phyloP scores from a whole-genome alignment of 2,113 vertebrate genomes.

The Sylvilagus bachmani region DNA sequence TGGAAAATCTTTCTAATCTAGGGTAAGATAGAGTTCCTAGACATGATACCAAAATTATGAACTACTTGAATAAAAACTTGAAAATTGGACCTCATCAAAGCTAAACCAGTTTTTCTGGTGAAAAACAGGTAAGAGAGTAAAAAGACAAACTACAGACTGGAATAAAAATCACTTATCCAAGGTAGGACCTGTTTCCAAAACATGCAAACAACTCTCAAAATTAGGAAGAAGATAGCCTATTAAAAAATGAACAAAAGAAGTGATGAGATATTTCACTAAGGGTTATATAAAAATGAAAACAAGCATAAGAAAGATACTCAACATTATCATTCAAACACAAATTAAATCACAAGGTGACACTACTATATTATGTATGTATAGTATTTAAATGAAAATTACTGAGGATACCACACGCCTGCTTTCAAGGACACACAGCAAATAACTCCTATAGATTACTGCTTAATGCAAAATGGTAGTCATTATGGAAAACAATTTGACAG shows the following conservation, averaged over 20 bases:
- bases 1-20: neutral
- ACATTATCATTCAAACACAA: neutral
- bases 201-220: slow-evolving; percentile 50
- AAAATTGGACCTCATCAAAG: slow-evolving; percentile 2
- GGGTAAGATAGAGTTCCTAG: neutral
- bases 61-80: neutral
- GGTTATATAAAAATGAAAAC: slow-evolving; percentile 21
- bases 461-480: neutral
- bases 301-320: neutral
- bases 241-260: neutral
- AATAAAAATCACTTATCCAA: slow-evolving; percentile 43
- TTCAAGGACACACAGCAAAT: neutral
- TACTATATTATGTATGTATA: neutral
- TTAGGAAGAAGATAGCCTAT: neutral
- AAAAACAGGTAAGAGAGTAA: neutral
- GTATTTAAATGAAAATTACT: neutral
- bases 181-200: neutral
- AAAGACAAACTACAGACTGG: neutral
- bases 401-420: neutral
- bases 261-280: slow-evolving; percentile 2
- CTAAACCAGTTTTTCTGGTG: neutral
- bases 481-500: slow-evolving; percentile 53
- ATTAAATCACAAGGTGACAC: neutral
- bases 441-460: neutral
- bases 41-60: neutral